Percentiles rank a stretch among this genome's conserved stretches.
Conservation (phyloP, 2,888 invertebrate genomes). For the Mesochorus sp. region DNA sequence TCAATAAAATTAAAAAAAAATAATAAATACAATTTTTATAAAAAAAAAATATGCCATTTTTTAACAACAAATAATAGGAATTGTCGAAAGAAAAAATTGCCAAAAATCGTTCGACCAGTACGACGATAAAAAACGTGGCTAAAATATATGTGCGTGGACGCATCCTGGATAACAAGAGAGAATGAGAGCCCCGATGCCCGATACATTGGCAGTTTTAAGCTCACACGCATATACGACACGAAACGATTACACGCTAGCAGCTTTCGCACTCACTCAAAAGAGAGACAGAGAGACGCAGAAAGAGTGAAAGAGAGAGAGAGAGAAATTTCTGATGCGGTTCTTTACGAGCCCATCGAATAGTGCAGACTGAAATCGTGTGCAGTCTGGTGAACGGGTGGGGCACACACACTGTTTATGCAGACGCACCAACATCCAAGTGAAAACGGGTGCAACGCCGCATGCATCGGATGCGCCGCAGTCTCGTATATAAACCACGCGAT, state of each 20-base stretch:
- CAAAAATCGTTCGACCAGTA: neutral
- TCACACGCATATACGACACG: slow-evolving; percentile 48
- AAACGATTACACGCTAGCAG: slow-evolving; percentile 60
- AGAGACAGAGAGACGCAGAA: slow-evolving; percentile 2
- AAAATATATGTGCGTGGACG: slow-evolving; percentile 27
- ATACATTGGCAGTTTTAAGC: slow-evolving; percentile 32
- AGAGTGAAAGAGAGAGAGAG: slow-evolving; percentile 3
- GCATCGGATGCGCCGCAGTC: slow-evolving; percentile 36
- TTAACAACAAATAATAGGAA: too few relatives aligned
- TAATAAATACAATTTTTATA: neutral
- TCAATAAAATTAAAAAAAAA: neutral
- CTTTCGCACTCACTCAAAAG: slow-evolving; percentile 33
- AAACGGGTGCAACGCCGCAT: slow-evolving; percentile 45
- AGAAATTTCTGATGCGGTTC: slow-evolving; percentile 12
- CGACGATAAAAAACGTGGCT: too few relatives aligned
- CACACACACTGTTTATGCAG: neutral
- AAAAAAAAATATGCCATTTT: too few relatives aligned
- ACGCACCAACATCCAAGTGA: slow-evolving; percentile 8
- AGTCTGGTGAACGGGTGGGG: slow-evolving; percentile 10
- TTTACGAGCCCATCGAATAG: slow-evolving; percentile 57
- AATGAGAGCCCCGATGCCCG: slow-evolving; percentile 26
- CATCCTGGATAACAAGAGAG: slow-evolving; percentile 6
- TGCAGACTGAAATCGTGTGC: slow-evolving; percentile 45
- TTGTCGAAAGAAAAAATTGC: neutral
- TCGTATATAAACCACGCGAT: slow-evolving; percentile 41